Conservation (phyloP, 2,113 vertebrate species). For the Spizaetus ornatus region DNA sequence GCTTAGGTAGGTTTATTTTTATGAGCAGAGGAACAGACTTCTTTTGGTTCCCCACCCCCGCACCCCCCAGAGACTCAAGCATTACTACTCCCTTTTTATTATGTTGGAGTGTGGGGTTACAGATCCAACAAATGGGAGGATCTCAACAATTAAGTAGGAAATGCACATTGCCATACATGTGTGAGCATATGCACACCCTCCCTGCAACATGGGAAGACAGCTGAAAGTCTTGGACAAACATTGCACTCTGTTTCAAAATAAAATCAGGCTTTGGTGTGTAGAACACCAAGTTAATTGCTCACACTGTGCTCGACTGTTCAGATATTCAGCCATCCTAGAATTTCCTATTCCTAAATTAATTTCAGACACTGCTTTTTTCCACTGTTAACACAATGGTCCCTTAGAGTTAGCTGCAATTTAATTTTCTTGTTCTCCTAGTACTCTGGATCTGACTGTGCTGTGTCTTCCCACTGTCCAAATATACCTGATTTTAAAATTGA, state of each 20-base stretch:
- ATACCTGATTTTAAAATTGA: constrained; percentile 3
- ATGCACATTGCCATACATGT: not conserved
- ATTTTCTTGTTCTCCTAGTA: not conserved
- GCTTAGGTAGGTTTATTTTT: not conserved
- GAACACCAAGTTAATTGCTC: not conserved
- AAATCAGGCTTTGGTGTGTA: not conserved
- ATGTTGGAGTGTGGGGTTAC: not conserved
- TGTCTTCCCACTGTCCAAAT: not conserved
- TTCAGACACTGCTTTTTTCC: not conserved
- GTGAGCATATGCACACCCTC: not conserved
- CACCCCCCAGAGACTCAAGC: not conserved
- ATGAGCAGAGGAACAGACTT: not conserved
- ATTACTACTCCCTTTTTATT: not conserved
- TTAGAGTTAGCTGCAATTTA: not conserved
- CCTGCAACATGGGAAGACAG: not conserved
- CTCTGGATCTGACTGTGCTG: not conserved
- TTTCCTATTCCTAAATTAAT: not conserved
- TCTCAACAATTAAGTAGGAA: not conserved
- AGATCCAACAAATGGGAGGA: not conserved
- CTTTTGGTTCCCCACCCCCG: not conserved
- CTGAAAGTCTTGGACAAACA: not conserved
- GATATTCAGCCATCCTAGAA: not conserved
- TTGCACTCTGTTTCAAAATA: not conserved
- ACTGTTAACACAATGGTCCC: not conserved
- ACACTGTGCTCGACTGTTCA: not conserved